Evolutionary conservation across 2,888 invertebrate genomes (phyloP).

Genomic region (Meta bourneti): DNA sequence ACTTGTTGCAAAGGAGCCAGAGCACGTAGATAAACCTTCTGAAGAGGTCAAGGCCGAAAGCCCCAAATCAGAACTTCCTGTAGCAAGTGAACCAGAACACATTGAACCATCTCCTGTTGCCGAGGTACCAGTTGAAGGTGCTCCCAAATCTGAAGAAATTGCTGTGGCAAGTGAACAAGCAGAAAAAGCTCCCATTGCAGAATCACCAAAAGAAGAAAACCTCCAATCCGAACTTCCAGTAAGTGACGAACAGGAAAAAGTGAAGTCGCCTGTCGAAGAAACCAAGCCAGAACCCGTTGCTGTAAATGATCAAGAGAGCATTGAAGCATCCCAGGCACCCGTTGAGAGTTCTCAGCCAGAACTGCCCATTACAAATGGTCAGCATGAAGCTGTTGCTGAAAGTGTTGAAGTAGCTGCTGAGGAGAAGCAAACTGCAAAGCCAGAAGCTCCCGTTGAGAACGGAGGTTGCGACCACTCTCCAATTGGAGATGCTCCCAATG

Average conservation of each 20-base stretch:
- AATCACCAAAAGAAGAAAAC: not conserved
- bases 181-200: conserved; percentile 24
- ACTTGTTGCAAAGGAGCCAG: not conserved
- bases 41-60: conserved; percentile 24
- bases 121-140: conserved; percentile 13
- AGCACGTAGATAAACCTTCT: not conserved
- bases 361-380: not conserved
- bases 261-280: conserved; percentile 10
- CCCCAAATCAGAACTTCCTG: conserved; percentile 18
- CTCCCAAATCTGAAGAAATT: conserved; percentile 23
- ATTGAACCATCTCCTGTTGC: not conserved
- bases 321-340: no score
- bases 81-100: conserved; percentile 19
- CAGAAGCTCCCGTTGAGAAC: conserved; percentile 20
- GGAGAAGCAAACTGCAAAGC: conserved; percentile 7
- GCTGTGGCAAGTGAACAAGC: not conserved
- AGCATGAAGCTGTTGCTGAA: conserved; percentile 9
- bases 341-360: no score
- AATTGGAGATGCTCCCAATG: not conserved
- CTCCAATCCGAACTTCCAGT: no score
- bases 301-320: no score
- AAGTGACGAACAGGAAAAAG: not conserved
- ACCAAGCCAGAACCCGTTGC: not conserved
- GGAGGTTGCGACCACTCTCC: not conserved
- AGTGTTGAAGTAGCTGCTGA: not conserved